Percentiles rank a stretch among this genome's conserved stretches.
Conservation (phyloP, 2,113 vertebrate species). For the Marmota flaviventris region DNA sequence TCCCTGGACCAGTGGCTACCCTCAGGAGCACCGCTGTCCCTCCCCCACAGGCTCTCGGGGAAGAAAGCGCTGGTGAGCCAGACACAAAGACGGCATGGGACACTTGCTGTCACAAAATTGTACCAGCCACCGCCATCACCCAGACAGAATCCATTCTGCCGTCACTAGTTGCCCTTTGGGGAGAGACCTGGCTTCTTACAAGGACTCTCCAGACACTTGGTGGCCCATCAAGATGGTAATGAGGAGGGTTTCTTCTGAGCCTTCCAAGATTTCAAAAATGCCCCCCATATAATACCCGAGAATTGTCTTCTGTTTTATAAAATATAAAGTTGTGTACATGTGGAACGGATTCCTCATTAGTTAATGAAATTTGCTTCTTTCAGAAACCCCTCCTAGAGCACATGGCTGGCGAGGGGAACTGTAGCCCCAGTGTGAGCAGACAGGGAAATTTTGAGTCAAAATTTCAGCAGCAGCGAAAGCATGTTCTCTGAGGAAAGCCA, state of each 20-base stretch:
- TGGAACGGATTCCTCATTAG: background rate
- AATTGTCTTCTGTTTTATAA: background rate
- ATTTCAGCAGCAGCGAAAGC: background rate
- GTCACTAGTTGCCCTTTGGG: background rate
- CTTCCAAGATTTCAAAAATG: background rate
- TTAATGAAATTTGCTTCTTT: background rate
- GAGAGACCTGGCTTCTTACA: background rate
- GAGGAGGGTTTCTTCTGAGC: background rate
- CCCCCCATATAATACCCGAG: background rate
- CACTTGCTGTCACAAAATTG: background rate
- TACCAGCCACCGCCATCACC: background rate
- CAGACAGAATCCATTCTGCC: background rate
- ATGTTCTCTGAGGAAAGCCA: constrained; percentile 32
- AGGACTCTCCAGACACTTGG: background rate
- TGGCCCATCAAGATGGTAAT: background rate
- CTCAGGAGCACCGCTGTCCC: background rate
- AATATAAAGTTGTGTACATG: background rate
- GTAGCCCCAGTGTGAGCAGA: background rate
- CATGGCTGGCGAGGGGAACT: background rate
- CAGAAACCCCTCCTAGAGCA: background rate
- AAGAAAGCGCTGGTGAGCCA: background rate
- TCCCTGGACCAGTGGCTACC: background rate
- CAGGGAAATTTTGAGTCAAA: constrained; percentile 13
- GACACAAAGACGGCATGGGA: background rate
- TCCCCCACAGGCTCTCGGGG: too few species aligned